Evolutionary conservation across 2,797 vertebrate genomes (phyloP).

Genomic region (Microctenopoma stevenorrisi): DNA sequence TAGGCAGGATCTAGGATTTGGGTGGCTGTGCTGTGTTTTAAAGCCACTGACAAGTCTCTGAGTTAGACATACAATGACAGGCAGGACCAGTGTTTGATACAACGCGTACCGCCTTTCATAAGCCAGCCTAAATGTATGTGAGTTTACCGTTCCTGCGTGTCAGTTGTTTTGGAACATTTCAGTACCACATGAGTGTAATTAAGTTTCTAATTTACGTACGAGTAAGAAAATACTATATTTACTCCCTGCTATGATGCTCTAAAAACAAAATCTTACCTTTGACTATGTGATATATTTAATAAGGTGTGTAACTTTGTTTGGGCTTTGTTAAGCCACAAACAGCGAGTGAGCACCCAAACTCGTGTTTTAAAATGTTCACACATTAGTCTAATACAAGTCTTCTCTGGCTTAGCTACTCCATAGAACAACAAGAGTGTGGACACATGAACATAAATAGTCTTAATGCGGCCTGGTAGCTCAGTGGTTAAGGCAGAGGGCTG

Average conservation of each 20-base stretch:
- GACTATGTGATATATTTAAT: too few species aligned
- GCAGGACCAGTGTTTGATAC: background rate
- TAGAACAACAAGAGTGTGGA: too few species aligned
- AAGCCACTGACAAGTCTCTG: background rate
- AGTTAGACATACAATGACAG: background rate
- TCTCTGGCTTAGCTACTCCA: too few species aligned
- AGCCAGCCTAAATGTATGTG: background rate
- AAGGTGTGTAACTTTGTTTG: background rate
- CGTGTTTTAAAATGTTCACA: too few species aligned
- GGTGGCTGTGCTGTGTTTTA: background rate
- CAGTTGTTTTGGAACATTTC: background rate
- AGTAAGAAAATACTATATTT: background rate
- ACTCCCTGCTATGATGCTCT: background rate
- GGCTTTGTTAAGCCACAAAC: background rate
- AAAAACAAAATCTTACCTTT: background rate
- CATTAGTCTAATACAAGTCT: too few species aligned
- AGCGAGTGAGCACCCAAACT: too few species aligned
- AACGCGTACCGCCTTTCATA: background rate
- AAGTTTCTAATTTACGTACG: constrained; percentile 6
- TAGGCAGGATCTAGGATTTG: background rate
- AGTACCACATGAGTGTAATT: constrained; percentile 13
- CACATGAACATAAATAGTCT: too few species aligned
- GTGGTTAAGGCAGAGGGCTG: too few species aligned
- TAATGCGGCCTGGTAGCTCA: too few species aligned
- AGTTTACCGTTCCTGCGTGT: background rate